Percentiles rank a stretch among this genome's conserved stretches.
These are phyloP conservation scores for Drosophila nigritarsus DNA, from an alignment of 2,888 invertebrate genomes.

Conservation along the genomic window DNA sequence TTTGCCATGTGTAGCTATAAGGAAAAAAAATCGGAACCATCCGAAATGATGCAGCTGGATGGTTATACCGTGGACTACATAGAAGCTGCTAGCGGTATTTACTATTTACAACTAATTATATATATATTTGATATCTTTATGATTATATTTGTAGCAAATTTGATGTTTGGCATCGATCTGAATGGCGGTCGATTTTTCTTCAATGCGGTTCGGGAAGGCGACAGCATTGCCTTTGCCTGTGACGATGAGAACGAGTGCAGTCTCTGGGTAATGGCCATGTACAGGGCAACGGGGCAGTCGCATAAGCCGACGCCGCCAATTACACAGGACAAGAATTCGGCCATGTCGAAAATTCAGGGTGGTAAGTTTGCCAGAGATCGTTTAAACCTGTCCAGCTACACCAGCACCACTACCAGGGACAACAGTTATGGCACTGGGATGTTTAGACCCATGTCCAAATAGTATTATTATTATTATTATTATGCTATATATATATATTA, in stretches of 20 bases:
- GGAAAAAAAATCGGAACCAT: slow-evolving; percentile 99
- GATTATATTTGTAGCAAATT: slow-evolving; percentile 88
- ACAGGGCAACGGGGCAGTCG: slow-evolving; percentile 99
- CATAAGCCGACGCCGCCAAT: slow-evolving; percentile 99
- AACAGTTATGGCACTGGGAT: too few species aligned
- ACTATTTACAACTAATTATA: not conserved
- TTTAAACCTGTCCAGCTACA: too few species aligned
- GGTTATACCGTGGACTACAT: slow-evolving; percentile 99
- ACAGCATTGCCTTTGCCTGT: slow-evolving; percentile 97
- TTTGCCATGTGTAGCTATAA: slow-evolving; percentile 99
- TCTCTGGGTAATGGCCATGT: slow-evolving; percentile 99
- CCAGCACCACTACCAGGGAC: too few species aligned
- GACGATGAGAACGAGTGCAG: slow-evolving; percentile 99
- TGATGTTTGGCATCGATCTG: slow-evolving; percentile 96
- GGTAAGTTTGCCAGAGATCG: slow-evolving; percentile 71
- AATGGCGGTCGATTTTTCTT: slow-evolving; percentile 98
- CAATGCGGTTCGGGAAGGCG: slow-evolving; percentile 99
- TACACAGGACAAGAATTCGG: slow-evolving; percentile 93
- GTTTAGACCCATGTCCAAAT: too few species aligned
- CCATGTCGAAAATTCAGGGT: slow-evolving; percentile 95
- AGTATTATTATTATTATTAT: not conserved
- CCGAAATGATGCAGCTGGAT: slow-evolving; percentile 99
- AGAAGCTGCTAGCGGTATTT: slow-evolving; percentile 95
- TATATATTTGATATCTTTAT: not conserved
- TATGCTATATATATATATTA: not conserved